phyloP scores from a whole-genome alignment of 2,113 vertebrate genomes.

The Eretmochelys imbricata region DNA sequence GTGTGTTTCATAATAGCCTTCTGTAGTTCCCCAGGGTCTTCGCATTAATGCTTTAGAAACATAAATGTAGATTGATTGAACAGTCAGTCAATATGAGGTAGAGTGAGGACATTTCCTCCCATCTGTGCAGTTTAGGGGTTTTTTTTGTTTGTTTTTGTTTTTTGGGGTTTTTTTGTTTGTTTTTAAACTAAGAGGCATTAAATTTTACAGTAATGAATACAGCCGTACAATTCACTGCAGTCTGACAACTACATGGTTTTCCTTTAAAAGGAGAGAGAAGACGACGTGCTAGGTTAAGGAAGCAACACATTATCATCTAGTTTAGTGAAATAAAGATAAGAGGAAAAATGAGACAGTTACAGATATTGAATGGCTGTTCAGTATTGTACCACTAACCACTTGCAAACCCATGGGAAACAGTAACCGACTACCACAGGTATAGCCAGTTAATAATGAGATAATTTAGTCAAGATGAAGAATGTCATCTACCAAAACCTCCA shows the following conservation, averaged over 20 bases:
- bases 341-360: background rate
- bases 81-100: constrained; percentile 21
- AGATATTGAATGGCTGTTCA: background rate
- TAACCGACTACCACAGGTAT: background rate
- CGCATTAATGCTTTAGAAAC: background rate
- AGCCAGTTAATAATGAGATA: background rate
- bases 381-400: background rate
- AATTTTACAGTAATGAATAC: background rate
- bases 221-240: background rate
- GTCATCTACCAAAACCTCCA: background rate
- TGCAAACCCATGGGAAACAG: background rate
- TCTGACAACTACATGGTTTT: constrained; percentile 6
- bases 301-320: background rate
- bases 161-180: too few relatives aligned
- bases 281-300: constrained; percentile 10
- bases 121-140: background rate
- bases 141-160: too few relatives aligned
- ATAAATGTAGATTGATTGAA: constrained; percentile 6
- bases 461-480: background rate
- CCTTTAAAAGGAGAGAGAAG: background rate
- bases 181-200: background rate
- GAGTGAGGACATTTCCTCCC: background rate
- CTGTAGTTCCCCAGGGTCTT: background rate
- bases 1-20: background rate
- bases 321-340: background rate